Base-by-base conservation (phyloP, 2,113 vertebrate genomes). In the Hippocampus abdominalis region DNA sequence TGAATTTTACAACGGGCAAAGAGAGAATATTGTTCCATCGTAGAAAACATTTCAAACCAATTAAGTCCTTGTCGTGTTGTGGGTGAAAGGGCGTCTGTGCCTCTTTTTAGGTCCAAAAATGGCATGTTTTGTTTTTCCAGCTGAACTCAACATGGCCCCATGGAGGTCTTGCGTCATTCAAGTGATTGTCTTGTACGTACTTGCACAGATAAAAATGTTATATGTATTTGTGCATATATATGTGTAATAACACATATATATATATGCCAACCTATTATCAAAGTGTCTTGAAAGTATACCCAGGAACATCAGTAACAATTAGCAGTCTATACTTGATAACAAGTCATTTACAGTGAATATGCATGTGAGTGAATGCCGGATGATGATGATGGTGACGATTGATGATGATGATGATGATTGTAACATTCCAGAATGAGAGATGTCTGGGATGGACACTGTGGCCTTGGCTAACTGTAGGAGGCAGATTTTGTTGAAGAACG, bases 201-300 rank as follows among this genome's bases (percentile, higher is more conserved):
- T 92, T 92, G 91, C 92, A 92, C 89, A 93, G 89, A 89, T 87
- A 90, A 87, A 89, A 91, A 86, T 90, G 86, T 79, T 67, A 82
- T 65, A 84, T 66, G 68, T 74, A 73, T 83, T 64, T 46, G 63
- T 42, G 46, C 46, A 27, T 64, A 64, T 42, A 64, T 36, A 36
- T 36, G 32, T 36, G 32, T 36, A 36, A 29, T 29, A 3, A 29
- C 29, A 29, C 3, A 89, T 86, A 77, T 85, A 73, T 68, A 88
- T 86, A 87, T 82, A 86, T 83, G 89, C 87, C 81, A 88, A 88
- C 81, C 76, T 90, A 91, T 92, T 89, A 91, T 91, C 90, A 89
- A 90, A 91, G 91, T 91, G 91, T 92, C 90, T 91, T 91, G 88
- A 90, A 80, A 86, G 81, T 92, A 88, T 91, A 89, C 88, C 87